phyloP scores from a whole-genome alignment of 1,140 invertebrate species.

The Bradysia coprophila region DNA sequence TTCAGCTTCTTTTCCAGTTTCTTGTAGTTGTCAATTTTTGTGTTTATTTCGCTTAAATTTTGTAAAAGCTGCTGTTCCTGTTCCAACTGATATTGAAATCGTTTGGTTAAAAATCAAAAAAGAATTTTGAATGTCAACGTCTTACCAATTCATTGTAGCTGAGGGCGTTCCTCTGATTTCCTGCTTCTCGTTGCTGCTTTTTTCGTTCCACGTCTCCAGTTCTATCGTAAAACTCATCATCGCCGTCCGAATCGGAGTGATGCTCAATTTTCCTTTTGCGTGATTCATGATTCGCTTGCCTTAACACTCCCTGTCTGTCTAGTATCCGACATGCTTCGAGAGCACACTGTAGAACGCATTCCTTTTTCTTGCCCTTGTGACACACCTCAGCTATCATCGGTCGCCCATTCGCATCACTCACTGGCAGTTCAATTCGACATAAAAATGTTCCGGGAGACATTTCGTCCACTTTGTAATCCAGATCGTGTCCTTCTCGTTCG shows the following conservation, averaged over 20 bases:
- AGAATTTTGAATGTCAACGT: not conserved
- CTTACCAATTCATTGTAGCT: slow-evolving; percentile 68
- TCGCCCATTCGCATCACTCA: slow-evolving; percentile 56
- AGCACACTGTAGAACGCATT: slow-evolving; percentile 82
- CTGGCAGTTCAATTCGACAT: slow-evolving; percentile 43
- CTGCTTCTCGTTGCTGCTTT: slow-evolving; percentile 45
- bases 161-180: slow-evolving; percentile 26
- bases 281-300: slow-evolving; percentile 49
- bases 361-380: slow-evolving; percentile 86
- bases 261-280: slow-evolving; percentile 47
- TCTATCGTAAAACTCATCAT: slow-evolving; percentile 88
- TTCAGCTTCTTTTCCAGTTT: slow-evolving; percentile 11
- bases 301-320: slow-evolving; percentile 60
- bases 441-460: slow-evolving; percentile 60
- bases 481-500: slow-evolving; percentile 76
- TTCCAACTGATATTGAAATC: slow-evolving; percentile 32
- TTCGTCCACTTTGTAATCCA: slow-evolving; percentile 72
- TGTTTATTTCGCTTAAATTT: slow-evolving; percentile 38
- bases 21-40: slow-evolving; percentile 31
- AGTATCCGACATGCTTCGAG: slow-evolving; percentile 85
- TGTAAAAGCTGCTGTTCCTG: slow-evolving; percentile 39
- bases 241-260: slow-evolving; percentile 93
- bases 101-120: not conserved
- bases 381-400: slow-evolving; percentile 64
- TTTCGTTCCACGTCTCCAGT: slow-evolving; percentile 87